These are phyloP conservation scores for Simalia tracyae DNA, from an alignment of 2,797 vertebrate genomes.

Conservation along the genomic window DNA sequence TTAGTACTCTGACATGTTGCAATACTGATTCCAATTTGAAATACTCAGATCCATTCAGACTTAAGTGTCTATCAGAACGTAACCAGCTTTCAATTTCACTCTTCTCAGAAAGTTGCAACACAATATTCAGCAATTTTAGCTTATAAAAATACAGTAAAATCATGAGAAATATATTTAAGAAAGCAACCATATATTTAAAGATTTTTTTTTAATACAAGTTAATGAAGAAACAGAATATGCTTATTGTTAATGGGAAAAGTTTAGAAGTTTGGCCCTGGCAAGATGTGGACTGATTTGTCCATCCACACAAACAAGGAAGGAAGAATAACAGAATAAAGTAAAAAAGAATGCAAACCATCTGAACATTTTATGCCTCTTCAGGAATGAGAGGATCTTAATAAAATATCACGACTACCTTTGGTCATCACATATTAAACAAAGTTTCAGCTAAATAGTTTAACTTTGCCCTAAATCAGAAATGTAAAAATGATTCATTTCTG, in stretches of 20 bases:
- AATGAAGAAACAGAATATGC: not conserved
- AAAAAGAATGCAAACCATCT: not conserved
- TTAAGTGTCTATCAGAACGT: not conserved
- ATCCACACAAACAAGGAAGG: not conserved
- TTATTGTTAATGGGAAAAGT: too few relatives aligned
- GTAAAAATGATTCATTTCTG: not conserved
- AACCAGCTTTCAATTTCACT: not conserved
- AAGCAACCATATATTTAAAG: not conserved
- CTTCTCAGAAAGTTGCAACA: not conserved
- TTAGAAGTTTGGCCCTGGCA: not conserved
- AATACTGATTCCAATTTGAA: not conserved
- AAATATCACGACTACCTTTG: not conserved
- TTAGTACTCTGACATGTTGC: not conserved
- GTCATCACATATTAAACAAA: not conserved
- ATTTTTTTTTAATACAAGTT: not conserved
- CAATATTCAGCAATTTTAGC: not conserved
- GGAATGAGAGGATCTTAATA: not conserved
- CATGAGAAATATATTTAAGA: too few relatives aligned
- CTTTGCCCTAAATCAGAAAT: not conserved
- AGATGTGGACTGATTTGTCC: not conserved
- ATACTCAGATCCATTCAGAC: not conserved
- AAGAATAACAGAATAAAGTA: not conserved
- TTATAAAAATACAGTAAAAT: not conserved
- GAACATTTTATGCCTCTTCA: not conserved
- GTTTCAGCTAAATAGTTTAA: not conserved